Evolutionary conservation across 2,797 vertebrate species (phyloP).

Genomic region (Myioborus miniatus): DNA sequence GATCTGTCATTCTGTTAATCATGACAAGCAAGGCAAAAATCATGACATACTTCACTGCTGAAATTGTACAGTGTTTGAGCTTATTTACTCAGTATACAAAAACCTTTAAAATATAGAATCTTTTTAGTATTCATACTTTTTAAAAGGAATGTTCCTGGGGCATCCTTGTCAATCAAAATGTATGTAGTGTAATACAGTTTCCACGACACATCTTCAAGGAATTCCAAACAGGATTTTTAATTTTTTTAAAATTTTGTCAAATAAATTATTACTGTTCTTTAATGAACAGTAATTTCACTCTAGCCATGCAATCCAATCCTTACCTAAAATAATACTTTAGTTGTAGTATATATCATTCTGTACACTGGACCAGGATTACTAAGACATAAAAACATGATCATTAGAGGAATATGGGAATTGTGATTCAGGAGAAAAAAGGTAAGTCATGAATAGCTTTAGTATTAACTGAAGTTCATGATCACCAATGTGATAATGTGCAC

Average conservation of each 20-base stretch:
- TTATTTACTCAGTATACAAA: neutral
- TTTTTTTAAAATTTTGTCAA: neutral
- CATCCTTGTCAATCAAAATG: neutral
- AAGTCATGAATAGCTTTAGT: neutral
- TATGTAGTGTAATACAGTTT: neutral
- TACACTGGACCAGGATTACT: neutral
- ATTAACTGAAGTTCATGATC: neutral
- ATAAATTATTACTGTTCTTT: neutral
- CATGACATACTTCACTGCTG: neutral
- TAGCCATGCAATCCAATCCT: neutral
- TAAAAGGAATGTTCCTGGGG: neutral
- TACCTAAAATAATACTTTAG: neutral
- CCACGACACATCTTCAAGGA: neutral
- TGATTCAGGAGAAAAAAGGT: neutral
- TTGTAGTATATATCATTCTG: neutral
- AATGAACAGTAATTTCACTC: neutral
- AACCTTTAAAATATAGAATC: neutral
- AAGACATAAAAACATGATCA: neutral
- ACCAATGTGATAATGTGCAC: neutral
- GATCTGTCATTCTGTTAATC: neutral
- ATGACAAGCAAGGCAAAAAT: slow-evolving; percentile 29
- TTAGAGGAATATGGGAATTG: neutral
- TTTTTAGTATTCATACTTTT: neutral
- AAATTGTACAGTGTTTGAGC: neutral
- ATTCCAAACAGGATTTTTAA: neutral